Evolutionary conservation across 2,797 vertebrate genomes (phyloP).

Genomic region (Platyrinchus mystaceus): DNA sequence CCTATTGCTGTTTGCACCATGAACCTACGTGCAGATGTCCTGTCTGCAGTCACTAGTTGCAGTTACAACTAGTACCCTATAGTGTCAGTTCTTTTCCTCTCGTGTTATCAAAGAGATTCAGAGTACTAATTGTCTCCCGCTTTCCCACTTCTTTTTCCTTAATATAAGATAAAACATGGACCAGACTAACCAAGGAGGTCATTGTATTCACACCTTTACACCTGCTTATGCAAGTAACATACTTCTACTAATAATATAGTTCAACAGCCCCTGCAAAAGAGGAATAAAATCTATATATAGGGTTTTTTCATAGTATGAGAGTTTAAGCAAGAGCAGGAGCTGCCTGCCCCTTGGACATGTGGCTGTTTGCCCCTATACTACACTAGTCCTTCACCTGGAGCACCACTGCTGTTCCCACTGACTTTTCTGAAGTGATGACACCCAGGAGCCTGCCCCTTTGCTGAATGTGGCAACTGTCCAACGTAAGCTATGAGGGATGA

Average conservation of each 20-base stretch:
- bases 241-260: background rate
- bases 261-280: background rate
- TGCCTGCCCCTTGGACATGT: rapidly evolving
- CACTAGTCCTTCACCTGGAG: rapidly evolving
- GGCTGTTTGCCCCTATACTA: no score
- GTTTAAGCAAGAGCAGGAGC: background rate
- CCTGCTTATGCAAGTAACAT: background rate
- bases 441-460: background rate
- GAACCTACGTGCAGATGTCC: background rate
- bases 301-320: background rate
- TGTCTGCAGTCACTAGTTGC: background rate
- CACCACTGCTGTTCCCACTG: rapidly evolving
- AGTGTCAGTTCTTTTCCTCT: background rate
- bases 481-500: background rate
- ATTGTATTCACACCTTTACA: background rate
- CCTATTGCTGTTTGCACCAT: background rate
- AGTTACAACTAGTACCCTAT: background rate
- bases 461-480: background rate
- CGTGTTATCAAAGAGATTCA: background rate
- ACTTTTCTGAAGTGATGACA: rapidly evolving
- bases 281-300: background rate
- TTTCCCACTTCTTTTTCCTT: background rate
- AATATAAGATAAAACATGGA: background rate
- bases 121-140: background rate
- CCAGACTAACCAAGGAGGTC: background rate